Conservation (phyloP, 1,140 invertebrate genomes). For the Ceratitis capitata region DNA sequence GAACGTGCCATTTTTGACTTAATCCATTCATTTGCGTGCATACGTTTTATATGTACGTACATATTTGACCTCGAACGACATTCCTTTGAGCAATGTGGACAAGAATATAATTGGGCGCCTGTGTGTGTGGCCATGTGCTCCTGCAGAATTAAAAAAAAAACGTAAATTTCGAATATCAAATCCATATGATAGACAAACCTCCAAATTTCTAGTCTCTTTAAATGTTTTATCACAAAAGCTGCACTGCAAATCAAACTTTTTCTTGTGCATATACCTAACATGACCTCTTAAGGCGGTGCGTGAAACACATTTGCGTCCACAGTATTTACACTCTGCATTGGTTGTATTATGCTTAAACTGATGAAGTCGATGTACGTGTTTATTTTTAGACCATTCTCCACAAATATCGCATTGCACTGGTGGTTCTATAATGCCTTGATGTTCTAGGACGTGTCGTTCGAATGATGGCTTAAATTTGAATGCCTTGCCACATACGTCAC, state of each 20-base stretch:
- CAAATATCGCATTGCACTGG: slow-evolving; percentile 56
- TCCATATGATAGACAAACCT: slow-evolving; percentile 50
- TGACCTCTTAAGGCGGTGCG: slow-evolving; percentile 53
- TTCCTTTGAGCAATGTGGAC: slow-evolving; percentile 62
- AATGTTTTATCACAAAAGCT: slow-evolving; percentile 61
- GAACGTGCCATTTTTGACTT: slow-evolving; percentile 59
- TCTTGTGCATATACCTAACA: slow-evolving; percentile 57
- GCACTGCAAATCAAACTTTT: slow-evolving; percentile 55
- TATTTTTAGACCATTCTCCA: slow-evolving; percentile 58
- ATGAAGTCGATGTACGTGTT: slow-evolving; percentile 56
- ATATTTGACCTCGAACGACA: slow-evolving; percentile 62
- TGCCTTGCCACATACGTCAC: slow-evolving; percentile 60
- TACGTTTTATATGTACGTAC: slow-evolving; percentile 62
- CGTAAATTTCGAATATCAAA: background rate
- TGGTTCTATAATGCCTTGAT: slow-evolving; percentile 55
- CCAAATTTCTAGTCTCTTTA: slow-evolving; percentile 52
- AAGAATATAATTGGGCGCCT: slow-evolving; percentile 60
- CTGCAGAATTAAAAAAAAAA: slow-evolving; percentile 39
- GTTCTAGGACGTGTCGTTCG: slow-evolving; percentile 54
- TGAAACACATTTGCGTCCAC: slow-evolving; percentile 50
- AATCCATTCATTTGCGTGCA: slow-evolving; percentile 58
- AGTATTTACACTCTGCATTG: slow-evolving; percentile 53
- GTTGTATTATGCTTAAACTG: slow-evolving; percentile 54
- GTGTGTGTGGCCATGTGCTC: slow-evolving; percentile 65
- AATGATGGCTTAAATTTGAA: slow-evolving; percentile 62